Evolutionary conservation across 2,113 vertebrate species (phyloP).

Genomic region (Puma concolor): DNA sequence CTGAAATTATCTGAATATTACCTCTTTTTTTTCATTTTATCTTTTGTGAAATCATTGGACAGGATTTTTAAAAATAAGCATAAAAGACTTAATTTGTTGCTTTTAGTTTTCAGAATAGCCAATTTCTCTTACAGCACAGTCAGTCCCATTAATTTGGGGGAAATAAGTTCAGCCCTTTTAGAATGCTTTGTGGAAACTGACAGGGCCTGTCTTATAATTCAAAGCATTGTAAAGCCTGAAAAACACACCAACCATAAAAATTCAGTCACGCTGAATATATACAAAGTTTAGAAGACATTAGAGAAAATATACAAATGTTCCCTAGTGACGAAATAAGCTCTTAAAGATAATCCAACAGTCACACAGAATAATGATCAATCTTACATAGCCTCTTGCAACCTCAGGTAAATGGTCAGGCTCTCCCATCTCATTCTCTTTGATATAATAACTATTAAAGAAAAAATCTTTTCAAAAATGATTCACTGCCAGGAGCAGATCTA

Average conservation of each 20-base stretch:
- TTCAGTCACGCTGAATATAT: background rate
- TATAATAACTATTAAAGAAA: background rate
- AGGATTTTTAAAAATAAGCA: background rate
- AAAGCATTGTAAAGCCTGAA: background rate
- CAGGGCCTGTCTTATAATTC: background rate
- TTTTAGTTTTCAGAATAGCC: background rate
- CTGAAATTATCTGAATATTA: background rate
- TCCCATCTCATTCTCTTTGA: background rate
- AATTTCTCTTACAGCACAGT: background rate
- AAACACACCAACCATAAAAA: constrained; percentile 15
- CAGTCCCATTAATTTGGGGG: background rate
- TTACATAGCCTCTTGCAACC: background rate
- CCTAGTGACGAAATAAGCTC: background rate
- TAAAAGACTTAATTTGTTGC: background rate
- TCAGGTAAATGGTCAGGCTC: background rate
- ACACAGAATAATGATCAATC: background rate
- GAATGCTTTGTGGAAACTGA: background rate
- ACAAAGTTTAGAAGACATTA: background rate
- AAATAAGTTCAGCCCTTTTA: constrained; percentile 11
- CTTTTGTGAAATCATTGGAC: background rate
- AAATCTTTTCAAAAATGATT: background rate
- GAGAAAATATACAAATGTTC: background rate
- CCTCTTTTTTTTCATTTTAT: background rate
- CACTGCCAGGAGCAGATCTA: background rate
- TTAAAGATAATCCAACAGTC: background rate